Evolutionary conservation across 2,888 invertebrate species (phyloP).

Genomic region (Ormyrus pomaceus): DNA sequence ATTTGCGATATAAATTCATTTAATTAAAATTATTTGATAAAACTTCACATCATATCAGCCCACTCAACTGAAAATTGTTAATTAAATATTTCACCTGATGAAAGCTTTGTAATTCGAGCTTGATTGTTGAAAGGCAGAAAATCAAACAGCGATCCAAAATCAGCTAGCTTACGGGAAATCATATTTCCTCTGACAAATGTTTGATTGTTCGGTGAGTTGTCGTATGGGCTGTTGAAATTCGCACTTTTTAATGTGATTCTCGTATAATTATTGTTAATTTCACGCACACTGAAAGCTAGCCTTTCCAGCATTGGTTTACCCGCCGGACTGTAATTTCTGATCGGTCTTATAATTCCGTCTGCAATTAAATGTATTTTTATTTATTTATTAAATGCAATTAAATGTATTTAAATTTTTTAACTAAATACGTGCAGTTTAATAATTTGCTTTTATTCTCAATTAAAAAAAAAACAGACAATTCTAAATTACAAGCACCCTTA

Average conservation of each 20-base stretch:
- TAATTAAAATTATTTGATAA: background rate
- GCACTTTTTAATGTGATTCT: constrained; percentile 30
- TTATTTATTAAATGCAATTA: background rate
- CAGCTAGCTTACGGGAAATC: background rate
- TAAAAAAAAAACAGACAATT: too few species aligned
- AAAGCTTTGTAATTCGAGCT: background rate
- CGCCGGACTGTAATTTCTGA: constrained; percentile 23
- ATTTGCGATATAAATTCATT: background rate
- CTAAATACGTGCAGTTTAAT: too few species aligned
- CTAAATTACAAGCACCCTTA: too few species aligned
- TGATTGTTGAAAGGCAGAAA: background rate
- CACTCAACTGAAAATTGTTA: too few species aligned
- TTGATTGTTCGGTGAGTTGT: too few species aligned
- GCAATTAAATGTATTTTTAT: background rate
- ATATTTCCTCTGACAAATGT: too few species aligned
- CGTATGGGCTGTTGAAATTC: background rate
- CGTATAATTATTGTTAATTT: constrained; percentile 23
- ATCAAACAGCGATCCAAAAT: constrained; percentile 3
- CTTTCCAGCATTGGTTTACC: constrained; percentile 24
- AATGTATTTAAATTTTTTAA: too few species aligned
- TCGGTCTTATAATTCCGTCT: constrained; percentile 34
- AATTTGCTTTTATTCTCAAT: too few species aligned
- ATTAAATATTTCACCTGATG: background rate
- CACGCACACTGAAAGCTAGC: constrained; percentile 19
- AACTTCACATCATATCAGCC: background rate